Base-by-base conservation (phyloP, 2,888 invertebrate species). In the Uropetala carovei region DNA sequence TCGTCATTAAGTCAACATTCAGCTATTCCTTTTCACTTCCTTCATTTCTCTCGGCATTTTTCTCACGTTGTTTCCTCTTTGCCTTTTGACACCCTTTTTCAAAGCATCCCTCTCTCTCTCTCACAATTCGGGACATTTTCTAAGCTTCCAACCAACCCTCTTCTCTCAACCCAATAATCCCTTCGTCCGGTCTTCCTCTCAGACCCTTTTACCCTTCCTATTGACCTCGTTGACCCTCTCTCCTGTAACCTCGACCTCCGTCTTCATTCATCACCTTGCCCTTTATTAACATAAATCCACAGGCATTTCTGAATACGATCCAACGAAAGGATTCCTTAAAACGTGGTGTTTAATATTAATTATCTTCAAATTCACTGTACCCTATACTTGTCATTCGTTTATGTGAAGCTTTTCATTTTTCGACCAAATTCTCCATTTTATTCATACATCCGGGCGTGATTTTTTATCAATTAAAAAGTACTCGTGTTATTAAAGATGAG, bases 1-100 rank as follows among this genome's bases (percentile, higher is more conserved):
- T 22, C 22, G 13, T 27, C 75, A 75, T 75, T 75, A 75, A 75
- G 22, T 75, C 75, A 75, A 75, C 75, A 75, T 75, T 27, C 75
- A 22, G n/a, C 10, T 5, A 18, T 22, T 22, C 11, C 75, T n/a
- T n/a, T 18, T 22, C 9, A 7, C 68, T 64, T 0, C 64, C 14
- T 64, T 16, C 64, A 1, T 43, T 43, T 43, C 43, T 43, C 64
- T 18, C 16, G 18, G 64, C 64, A 8, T 64, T 64, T 3, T 18
- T 64, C 64, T n/a, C 9, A 7, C 64, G 64, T 14, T 14, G 8
- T 16, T 16, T 64, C 68, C 18, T 8, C n/a, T 68, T 5, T 43
- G 43, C 43, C 43, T 43, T 43, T 43, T 43, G 43, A 43, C 43
- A 43, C 43, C 43, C 68, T n/a, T 13, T 75, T 27, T 75, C 22